Conservation (phyloP, 2,888 invertebrate genomes). For the Rhorus exstirpatorius region DNA sequence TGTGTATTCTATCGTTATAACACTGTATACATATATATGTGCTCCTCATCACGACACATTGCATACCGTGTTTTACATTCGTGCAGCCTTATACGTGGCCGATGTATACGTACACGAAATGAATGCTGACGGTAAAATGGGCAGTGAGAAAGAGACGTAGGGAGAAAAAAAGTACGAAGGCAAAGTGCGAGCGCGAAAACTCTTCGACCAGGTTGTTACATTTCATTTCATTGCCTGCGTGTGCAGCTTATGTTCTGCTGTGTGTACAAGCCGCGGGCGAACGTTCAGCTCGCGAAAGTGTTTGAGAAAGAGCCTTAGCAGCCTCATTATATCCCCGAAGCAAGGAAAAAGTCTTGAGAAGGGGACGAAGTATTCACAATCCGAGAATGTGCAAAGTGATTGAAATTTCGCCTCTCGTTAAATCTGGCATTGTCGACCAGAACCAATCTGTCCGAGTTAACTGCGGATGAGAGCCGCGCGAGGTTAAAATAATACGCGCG, state of each 20-base stretch:
- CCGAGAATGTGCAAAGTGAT: not conserved
- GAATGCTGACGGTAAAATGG: conserved; percentile 19
- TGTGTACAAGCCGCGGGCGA: not conserved
- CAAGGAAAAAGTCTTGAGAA: not conserved
- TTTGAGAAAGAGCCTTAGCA: not conserved
- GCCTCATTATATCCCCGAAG: too few relatives aligned
- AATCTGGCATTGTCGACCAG: too few relatives aligned
- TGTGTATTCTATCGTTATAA: conserved; percentile 23
- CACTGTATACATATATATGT: not conserved
- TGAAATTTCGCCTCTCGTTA: too few relatives aligned
- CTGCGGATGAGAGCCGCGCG: too few relatives aligned
- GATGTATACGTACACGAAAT: conserved; percentile 26
- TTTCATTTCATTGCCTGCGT: not conserved
- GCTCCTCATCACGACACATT: not conserved
- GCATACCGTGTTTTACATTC: conserved; percentile 28
- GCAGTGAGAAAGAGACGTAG: not conserved
- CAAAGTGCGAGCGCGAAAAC: conserved; percentile 37
- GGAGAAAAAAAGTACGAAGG: conserved; percentile 33
- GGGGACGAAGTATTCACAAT: not conserved
- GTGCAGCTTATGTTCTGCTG: not conserved
- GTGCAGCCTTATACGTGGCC: conserved; percentile 36
- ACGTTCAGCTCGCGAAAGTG: conserved; percentile 2
- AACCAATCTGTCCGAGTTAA: too few relatives aligned
- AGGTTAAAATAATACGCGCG: too few relatives aligned
- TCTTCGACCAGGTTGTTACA: conserved; percentile 35